Evolutionary conservation across 1,140 invertebrate species (phyloP), one percentile per base, ranked within the genome.

Genomic region (Laupala kohalensis): DNA sequence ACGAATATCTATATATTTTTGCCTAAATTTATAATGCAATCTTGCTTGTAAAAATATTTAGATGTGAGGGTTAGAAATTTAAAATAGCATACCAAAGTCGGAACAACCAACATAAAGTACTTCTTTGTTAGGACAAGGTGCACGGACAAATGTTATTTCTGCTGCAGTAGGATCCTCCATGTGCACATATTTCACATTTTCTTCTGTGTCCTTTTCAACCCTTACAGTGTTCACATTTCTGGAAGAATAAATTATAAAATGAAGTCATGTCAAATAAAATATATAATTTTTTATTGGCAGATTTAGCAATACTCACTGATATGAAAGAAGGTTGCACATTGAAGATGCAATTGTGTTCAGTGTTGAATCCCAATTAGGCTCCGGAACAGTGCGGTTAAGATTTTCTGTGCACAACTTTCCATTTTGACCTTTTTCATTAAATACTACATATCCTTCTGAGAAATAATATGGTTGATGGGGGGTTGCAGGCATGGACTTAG

Each of bases 391-490:
- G 30, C 80, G 78, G 75, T 87, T 87, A 9, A 92, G 81, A 74
- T 89, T 89, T 70, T 90, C 90, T 27, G 89, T 88, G 75, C 92
- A 94, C 25, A 94, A 80, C 80, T 93, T 93, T 30, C 91, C 92
- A 24, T 86, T 80, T n/a, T 85, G 84, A 9, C 92, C 92, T 76
- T 91, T 90, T 79, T 94, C 91, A 70, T 90, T 90, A 82, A 92
- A 94, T 69, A 92, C 84, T 1, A 92, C 90, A 79, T 89, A 93
- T 4, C 93, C 93, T 74, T 88, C 87, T 64, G 85, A 83, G 72
- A 84, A 85, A 72, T 92, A 92, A 71, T 87, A 83, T 1, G 85
- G 80, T 25, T 88, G 82, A 75, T 92, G 86, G 1, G 89, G 88
- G 0, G 85, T 87, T 74, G 86, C 80, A 69, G 82, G 78, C 19